Conservation (phyloP, 30 jellyfish, hydroid and myxozoan genomes). For the Nemopilema nomurai region DNA sequence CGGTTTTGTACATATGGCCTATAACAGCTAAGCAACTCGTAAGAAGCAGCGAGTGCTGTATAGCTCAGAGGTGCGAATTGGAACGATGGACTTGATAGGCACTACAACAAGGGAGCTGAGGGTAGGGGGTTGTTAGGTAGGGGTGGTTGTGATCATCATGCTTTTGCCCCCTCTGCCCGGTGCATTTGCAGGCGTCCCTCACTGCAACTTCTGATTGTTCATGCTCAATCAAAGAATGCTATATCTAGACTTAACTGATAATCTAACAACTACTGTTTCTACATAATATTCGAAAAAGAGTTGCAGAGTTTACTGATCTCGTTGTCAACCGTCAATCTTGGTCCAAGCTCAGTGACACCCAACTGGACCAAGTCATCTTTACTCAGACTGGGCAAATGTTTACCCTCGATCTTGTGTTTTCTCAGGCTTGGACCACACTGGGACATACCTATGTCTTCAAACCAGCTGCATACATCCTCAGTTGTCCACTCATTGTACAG, state of each 20-base stretch:
- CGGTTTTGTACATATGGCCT: no score
- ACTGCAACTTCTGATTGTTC: background rate
- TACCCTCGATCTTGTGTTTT: conserved; percentile 74
- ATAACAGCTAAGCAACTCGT: no score
- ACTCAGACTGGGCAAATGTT: conserved; percentile 72
- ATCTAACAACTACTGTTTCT: no score
- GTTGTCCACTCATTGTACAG: conserved; percentile 70
- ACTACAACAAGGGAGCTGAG: no score
- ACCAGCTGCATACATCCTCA: conserved; percentile 78
- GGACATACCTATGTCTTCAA: conserved; percentile 52
- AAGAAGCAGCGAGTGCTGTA: no score
- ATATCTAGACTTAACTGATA: background rate
- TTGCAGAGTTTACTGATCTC: conserved; percentile 61
- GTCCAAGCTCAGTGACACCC: conserved; percentile 82
- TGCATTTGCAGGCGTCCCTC: background rate
- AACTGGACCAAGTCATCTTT: conserved; percentile 79
- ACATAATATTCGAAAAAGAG: background rate
- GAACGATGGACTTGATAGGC: no score
- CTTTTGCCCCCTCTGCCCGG: no score
- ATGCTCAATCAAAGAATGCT: background rate
- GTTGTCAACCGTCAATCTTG: conserved; percentile 81
- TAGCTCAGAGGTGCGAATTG: no score
- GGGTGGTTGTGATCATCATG: no score
- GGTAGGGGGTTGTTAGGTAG: no score
- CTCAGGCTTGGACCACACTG: conserved; percentile 42